Evolutionary conservation across 30 jellyfish, hydroid and myxozoan genomes (phyloP).

Genomic region (Pelagia noctiluca): DNA sequence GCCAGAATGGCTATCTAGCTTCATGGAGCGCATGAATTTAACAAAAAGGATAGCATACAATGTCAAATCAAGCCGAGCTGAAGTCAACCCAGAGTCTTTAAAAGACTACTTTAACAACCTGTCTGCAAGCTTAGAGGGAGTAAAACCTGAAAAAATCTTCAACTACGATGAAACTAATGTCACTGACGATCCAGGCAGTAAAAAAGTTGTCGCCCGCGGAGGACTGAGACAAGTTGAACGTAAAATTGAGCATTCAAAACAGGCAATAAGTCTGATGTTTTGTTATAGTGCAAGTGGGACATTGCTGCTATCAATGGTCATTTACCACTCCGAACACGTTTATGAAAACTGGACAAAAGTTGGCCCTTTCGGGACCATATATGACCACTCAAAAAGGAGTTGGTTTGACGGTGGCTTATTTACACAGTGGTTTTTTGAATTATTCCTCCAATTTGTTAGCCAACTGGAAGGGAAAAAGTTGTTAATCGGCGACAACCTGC

Average conservation of each 20-base stretch:
- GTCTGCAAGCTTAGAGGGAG: too few relatives aligned
- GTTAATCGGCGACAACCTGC: constrained; percentile 36
- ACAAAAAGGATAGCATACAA: too few relatives aligned
- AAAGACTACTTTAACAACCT: too few relatives aligned
- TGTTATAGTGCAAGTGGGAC: constrained; percentile 19
- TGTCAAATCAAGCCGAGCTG: too few relatives aligned
- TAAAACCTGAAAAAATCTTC: too few relatives aligned
- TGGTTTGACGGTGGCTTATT: constrained; percentile 15
- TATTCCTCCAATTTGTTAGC: neutral
- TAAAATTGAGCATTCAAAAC: constrained; percentile 20
- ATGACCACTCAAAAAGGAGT: constrained; percentile 4
- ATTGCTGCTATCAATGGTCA: constrained; percentile 13
- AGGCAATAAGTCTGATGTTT: constrained; percentile 16
- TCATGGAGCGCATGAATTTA: too few relatives aligned
- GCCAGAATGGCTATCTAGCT: too few relatives aligned
- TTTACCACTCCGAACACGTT: constrained; percentile 7
- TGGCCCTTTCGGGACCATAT: constrained; percentile 14
- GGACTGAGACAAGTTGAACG: neutral
- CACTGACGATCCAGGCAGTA: constrained; percentile 25
- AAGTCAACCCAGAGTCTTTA: too few relatives aligned
- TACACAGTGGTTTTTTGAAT: neutral
- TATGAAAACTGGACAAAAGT: constrained; percentile 29
- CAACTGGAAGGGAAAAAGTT: constrained; percentile 16
- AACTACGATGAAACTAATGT: too few relatives aligned
- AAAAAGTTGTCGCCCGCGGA: neutral